These are phyloP conservation scores for Polypedilum pembai DNA, from an alignment of 1,140 invertebrate species.

Conservation along the genomic window DNA sequence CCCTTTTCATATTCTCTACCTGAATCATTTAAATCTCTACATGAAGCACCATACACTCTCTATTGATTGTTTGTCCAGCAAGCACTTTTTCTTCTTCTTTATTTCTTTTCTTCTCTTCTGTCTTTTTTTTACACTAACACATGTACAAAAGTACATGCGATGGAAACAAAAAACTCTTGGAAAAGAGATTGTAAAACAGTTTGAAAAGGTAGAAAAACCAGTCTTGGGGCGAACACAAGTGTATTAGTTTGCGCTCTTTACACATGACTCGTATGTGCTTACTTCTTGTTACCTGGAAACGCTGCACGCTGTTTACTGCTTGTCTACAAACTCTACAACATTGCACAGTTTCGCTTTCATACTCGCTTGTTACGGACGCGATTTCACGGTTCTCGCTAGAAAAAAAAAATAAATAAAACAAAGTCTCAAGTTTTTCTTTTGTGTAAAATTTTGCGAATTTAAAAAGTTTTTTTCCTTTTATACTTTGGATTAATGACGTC, in stretches of 20 bases:
- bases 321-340: constrained; percentile 6
- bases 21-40: constrained; percentile 9
- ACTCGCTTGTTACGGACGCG: neutral
- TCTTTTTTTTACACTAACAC: neutral
- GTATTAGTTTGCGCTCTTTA: neutral
- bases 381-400: neutral
- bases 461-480: neutral
- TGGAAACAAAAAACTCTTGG: constrained; percentile 12
- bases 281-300: too few relatives aligned
- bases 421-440: neutral
- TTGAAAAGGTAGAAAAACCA: constrained; percentile 13
- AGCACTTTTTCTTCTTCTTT: neutral
- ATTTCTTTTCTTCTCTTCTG: neutral
- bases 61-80: constrained; percentile 15
- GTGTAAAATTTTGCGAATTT: neutral
- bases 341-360: constrained; percentile 16
- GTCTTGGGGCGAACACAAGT: neutral
- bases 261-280: neutral
- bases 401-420: neutral
- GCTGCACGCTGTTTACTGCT: neutral
- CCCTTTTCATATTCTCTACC: neutral
- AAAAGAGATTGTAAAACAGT: constrained; percentile 14
- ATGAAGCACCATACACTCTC: neutral
- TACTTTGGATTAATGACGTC: constrained; percentile 7
- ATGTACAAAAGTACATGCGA: neutral